A percentile compares a stretch with the other conserved stretches of the same genome.
Evolutionary conservation across 2,113 vertebrate species (phyloP).

Genomic region (Zosterops borbonicus): DNA sequence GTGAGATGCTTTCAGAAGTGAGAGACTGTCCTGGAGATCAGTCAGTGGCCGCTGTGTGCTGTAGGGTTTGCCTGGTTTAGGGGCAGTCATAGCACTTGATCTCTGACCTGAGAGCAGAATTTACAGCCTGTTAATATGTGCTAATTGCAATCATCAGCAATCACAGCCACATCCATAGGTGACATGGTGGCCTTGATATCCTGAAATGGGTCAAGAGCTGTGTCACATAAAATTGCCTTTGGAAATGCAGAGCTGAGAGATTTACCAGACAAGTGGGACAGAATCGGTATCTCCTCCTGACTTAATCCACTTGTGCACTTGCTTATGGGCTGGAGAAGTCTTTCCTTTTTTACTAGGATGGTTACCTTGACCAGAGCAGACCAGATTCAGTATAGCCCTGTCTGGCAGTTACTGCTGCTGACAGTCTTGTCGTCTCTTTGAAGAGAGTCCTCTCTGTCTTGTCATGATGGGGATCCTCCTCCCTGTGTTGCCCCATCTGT

Average conservation of each 20-base stretch:
- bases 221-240: neutral
- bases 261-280: neutral
- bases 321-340: neutral
- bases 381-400: neutral
- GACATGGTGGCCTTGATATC: neutral
- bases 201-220: neutral
- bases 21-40: neutral
- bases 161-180: neutral
- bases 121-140: neutral
- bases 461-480: neutral
- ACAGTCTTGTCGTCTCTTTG: neutral
- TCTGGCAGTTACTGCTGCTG: neutral
- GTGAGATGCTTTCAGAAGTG: neutral
- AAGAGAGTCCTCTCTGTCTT: neutral
- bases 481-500: neutral
- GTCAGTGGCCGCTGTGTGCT: rapidly evolving
- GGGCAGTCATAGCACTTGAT: neutral
- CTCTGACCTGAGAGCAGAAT: neutral
- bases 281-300: neutral
- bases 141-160: neutral
- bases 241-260: neutral
- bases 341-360: neutral
- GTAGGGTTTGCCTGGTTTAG: rapidly evolving
- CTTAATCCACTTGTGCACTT: neutral
- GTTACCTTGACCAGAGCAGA: neutral